Base-by-base conservation (phyloP, 2,113 vertebrate species). In the Quiscalus mexicanus region DNA sequence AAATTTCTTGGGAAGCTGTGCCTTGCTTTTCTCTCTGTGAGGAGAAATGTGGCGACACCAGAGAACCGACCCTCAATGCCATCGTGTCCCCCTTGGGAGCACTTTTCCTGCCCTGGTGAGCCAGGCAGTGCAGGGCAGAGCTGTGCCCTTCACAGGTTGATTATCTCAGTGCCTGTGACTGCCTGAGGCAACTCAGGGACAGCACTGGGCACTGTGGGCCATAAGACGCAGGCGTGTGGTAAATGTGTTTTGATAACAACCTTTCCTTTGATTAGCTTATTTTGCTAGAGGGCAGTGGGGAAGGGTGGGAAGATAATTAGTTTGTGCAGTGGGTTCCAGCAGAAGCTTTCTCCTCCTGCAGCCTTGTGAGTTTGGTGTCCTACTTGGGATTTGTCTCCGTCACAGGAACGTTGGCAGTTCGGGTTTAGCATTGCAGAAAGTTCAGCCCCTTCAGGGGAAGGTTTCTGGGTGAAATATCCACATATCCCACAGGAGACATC, bases 231-330 rank as follows among this genome's bases (percentile, higher is more conserved):
- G 88, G 85, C 39, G 69, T 92, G 96, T 93, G 92, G 84, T 95
- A 94, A 97, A 95, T 96, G 92, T 84, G 84, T 96, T 97, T 96
- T 95, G 88, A 83, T 97, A 93, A 92, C 90, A 92, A 69, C 80
- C 83, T 95, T 76, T 19, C 28, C 93, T 89, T 96, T 97, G 93
- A 96, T 97, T 96, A 96, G 86, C 92, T 96, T 59, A 52, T 93
- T 85, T 92, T 92, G 94, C 97, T 64, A 17, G 80, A 96, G 93
- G 97, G 94, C 80, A 94, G 67, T 22, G 62, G 60, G 96, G 86
- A 90, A 82, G 94, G 83, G n/a, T 16, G 9, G 70, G 89, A 94
- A 93, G 87, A 92, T 96, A 97, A 96, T 97, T 96, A 97, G 42
- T 94, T 96, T 85, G 70, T 97, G 89, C 59, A 39, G 59, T 30